Base-by-base conservation (phyloP, 2,113 vertebrate species). In the Alexandromys fortis region DNA sequence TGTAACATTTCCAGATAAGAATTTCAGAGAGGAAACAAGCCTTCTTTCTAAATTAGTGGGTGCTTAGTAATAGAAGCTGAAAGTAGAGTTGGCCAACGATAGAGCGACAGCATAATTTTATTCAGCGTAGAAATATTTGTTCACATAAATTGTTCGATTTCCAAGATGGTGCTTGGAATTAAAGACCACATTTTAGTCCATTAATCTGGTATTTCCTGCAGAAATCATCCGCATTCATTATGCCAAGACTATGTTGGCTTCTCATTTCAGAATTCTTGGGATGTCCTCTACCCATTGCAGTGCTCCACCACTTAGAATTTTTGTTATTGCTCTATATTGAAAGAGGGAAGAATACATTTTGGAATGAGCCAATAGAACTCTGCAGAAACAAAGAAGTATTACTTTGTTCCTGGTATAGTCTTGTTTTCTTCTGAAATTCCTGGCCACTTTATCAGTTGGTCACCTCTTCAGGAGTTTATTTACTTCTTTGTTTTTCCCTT, bases 381-480 rank as follows among this genome's bases (percentile, higher is more conserved):
- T 47, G 65, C 0, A 86, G 67, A 90, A 94, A 91, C 67, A 86
- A 85, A 86, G 55, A 2, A 47, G 68, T 82, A 12, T 63, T 89
- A 8, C 21, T 93, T 68, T 86, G 30, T 85, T 83, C 55, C 24
- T 8, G 52, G 24, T 14, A 88, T 72, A 21, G 16, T 35, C 61
- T 76, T 47, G 5, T 79, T 92, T 86, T 92, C 77, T 88, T 92
- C 86, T 94, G 33, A 78, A 95, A 87, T 77, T 58, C 52, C 63
- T 83, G 95, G 47, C 70, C 1, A 82, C 42, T 19, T 85, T 68
- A 38, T 30, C 78, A 5, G 68, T 94, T 65, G 33, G 70, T 47
- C 49, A 3, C 2, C 45, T 87, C n/a, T 86, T 52, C 75, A 90
- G 79, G 97, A 4, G 6, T 63, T 97, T 94, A 98, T 65, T 81